A percentile compares a stretch with the other conserved stretches of the same genome.
These are phyloP conservation scores for Ophonus ardosiacus DNA, from an alignment of 2,888 invertebrate species.

Conservation along the genomic window DNA sequence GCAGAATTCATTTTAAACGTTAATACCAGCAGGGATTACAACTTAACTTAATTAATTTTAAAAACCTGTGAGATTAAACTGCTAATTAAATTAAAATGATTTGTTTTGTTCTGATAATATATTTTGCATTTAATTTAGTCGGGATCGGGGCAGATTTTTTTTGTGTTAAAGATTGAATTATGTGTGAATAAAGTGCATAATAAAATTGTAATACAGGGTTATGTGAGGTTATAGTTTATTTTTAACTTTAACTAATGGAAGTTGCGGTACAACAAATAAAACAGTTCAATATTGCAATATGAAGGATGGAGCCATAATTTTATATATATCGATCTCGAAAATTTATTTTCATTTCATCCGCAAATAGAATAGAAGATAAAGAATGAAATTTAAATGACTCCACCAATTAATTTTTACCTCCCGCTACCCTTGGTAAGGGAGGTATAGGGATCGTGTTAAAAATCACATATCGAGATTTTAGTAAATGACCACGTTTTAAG, in stretches of 20 bases:
- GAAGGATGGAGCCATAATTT: too few species aligned
- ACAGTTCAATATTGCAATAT: not conserved
- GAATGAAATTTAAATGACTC: too few species aligned
- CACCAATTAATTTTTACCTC: too few species aligned
- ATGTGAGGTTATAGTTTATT: not conserved
- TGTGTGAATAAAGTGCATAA: not conserved
- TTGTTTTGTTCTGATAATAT: slow-evolving; percentile 47
- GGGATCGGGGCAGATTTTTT: not conserved
- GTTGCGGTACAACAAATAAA: not conserved
- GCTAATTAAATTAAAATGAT: slow-evolving; percentile 59
- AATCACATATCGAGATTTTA: too few species aligned
- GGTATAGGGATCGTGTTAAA: too few species aligned
- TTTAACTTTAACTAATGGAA: not conserved
- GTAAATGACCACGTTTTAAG: too few species aligned
- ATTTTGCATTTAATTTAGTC: slow-evolving; percentile 30
- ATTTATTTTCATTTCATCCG: too few species aligned
- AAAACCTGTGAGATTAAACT: slow-evolving; percentile 54
- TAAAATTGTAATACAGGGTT: not conserved
- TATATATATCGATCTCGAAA: too few species aligned
- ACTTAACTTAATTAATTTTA: slow-evolving; percentile 58
- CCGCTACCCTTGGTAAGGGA: too few species aligned
- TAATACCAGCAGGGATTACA: slow-evolving; percentile 57
- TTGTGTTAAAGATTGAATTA: not conserved
- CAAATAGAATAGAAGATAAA: too few species aligned
- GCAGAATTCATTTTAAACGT: slow-evolving; percentile 49